phyloP scores from a whole-genome alignment of 2,888 invertebrate species.

The Clitarchus hookeri region DNA sequence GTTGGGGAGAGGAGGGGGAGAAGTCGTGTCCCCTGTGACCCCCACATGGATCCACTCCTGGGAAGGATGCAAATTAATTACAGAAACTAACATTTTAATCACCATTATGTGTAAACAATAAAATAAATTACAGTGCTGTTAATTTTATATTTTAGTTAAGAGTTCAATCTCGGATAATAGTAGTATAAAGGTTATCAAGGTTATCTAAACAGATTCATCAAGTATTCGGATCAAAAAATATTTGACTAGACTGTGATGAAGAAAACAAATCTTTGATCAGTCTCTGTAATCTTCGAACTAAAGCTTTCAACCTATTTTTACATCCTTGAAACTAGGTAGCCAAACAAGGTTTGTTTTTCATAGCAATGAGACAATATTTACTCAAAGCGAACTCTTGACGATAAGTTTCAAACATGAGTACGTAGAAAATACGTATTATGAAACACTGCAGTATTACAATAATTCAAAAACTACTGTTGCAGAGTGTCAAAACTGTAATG shows the following conservation, averaged over 20 bases:
- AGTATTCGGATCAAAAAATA: neutral
- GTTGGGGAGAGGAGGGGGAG: too few relatives aligned
- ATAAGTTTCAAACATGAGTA: neutral
- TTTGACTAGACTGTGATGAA: neutral
- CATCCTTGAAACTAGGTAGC: neutral
- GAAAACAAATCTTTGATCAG: neutral
- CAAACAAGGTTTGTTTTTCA: neutral
- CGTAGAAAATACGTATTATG: too few relatives aligned
- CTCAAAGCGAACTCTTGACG: neutral
- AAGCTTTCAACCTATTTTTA: neutral
- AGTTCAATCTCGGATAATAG: neutral
- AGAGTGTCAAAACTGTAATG: too few relatives aligned
- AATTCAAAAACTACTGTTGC: too few relatives aligned
- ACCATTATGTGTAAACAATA: too few relatives aligned
- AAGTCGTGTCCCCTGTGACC: too few relatives aligned
- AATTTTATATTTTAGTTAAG: neutral
- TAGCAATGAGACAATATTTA: neutral
- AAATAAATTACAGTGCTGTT: too few relatives aligned
- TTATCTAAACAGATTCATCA: neutral
- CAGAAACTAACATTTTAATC: too few relatives aligned
- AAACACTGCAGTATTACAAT: too few relatives aligned
- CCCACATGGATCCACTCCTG: too few relatives aligned
- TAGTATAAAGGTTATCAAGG: neutral
- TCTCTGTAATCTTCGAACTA: neutral
- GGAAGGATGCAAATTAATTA: too few relatives aligned